Evolutionary conservation across 2,113 vertebrate species (phyloP).

Genomic region (Mystacornis crossleyi): DNA sequence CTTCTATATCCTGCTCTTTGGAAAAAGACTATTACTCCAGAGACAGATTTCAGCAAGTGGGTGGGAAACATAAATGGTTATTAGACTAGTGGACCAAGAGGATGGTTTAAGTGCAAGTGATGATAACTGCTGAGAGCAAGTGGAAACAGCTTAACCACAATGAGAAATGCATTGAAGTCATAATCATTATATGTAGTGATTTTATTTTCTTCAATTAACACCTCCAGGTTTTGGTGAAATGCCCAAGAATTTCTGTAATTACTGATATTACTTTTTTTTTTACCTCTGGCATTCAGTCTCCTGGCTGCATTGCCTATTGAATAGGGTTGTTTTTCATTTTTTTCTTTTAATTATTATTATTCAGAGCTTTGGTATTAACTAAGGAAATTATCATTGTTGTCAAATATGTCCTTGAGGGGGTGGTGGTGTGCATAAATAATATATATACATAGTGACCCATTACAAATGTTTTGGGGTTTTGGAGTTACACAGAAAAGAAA

Average conservation of each 20-base stretch:
- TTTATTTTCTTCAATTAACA: constrained; percentile 23
- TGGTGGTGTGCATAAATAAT: not conserved
- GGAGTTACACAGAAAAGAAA: not conserved
- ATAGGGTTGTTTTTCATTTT: not conserved
- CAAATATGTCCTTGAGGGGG: fast-evolving
- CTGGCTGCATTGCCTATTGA: not conserved
- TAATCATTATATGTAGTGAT: not conserved
- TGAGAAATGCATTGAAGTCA: not conserved
- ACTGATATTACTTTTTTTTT: not conserved
- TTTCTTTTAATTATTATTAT: not conserved
- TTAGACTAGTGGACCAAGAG: not conserved
- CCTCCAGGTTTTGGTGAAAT: not conserved
- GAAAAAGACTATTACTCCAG: not conserved
- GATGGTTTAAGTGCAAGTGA: not conserved
- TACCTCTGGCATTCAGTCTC: not conserved
- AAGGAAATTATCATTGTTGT: not conserved
- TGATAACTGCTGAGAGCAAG: not conserved
- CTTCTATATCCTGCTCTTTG: not conserved
- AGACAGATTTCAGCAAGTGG: not conserved
- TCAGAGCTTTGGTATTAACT: not conserved
- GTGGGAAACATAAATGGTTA: not conserved
- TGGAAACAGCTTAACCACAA: not conserved
- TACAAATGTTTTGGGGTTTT: not conserved
- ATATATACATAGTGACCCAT: not conserved
- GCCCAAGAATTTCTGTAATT: not conserved